Evolutionary conservation across 2,113 vertebrate species (phyloP), one percentile per base, ranked within the genome.

Genomic region (Cebus imitator): DNA sequence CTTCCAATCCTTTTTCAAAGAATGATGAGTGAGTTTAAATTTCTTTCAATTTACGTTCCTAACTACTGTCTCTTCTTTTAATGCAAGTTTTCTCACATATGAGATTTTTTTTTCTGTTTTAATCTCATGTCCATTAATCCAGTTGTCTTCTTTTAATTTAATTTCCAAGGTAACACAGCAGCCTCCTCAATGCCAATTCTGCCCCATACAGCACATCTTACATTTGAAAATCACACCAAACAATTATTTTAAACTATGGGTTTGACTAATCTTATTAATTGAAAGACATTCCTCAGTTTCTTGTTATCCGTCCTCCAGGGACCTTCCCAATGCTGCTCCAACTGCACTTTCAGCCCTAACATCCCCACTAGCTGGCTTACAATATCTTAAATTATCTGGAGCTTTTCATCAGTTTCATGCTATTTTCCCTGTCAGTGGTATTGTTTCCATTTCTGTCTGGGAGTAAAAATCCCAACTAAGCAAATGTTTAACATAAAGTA

Each of bases 381-480:
- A n/a, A 1, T 43, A 25, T 43, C 23, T 27, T 87, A n/a, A 64
- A 4, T 27, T 35, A 32, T 81, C 13, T 27, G 48, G 32, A 48
- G 16, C 23, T 50, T 50, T 18, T 7, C 18, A 4, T 25, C 2
- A 2, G 35, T 45, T 8, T 30, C 1, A 18, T 9, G 0, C 1
- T 7, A 21, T 70, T 40, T 35, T 10, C 35, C 35, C 18, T 61
- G 9, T 1, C 20, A 48, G 37, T 32, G 13, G 11, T 25, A 14
- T 18, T 35, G 21, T 40, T 72, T 80, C 20, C 21, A n/a, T n/a
- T 37, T 70, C 9, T 80, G 35, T 21, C 9, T 4, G 32, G 8
- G 13, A 58, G 35, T 95, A 21, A 48, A 70, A 57, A 58, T 58
- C 25, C 14, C 17, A 64, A 21, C 8, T 52, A 43, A 37, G 61